phyloP scores from a whole-genome alignment of 1,140 invertebrate genomes.

The Gonatopus flavifemur region DNA sequence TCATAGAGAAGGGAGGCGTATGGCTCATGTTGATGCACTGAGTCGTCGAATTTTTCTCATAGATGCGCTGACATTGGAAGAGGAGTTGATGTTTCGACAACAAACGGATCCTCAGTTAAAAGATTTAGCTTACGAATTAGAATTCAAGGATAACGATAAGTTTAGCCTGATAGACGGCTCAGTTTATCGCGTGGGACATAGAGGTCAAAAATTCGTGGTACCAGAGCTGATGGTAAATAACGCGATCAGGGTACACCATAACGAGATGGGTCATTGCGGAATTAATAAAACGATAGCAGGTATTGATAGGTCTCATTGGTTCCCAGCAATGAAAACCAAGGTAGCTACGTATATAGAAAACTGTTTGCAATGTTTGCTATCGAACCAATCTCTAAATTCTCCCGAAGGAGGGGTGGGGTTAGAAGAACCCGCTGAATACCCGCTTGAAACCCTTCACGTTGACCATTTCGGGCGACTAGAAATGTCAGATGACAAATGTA shows the following conservation, averaged over 20 bases:
- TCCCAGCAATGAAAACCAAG: no score
- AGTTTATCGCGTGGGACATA: background rate
- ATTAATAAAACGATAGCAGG: no score
- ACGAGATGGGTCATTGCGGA: no score
- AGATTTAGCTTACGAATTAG: slow-evolving; percentile 3
- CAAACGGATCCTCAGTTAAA: slow-evolving; percentile 3
- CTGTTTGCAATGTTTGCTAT: no score
- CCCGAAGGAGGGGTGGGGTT: no score
- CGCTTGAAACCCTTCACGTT: no score
- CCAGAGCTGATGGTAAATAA: slow-evolving; percentile 12
- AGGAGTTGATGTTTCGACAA: background rate
- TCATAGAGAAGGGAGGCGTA: slow-evolving; percentile 24
- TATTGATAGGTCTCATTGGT: no score
- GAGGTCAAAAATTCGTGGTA: slow-evolving; percentile 1
- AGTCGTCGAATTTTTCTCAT: slow-evolving; percentile 14
- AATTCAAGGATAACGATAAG: background rate
- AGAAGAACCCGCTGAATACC: no score
- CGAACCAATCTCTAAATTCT: no score
- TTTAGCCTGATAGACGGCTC: slow-evolving; percentile 8
- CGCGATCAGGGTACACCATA: slow-evolving; percentile 15
- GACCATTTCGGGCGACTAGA: no score
- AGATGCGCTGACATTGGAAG: slow-evolving; percentile 8
- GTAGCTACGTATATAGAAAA: no score
- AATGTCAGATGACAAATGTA: no score
- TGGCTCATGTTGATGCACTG: slow-evolving; percentile 20